Evolutionary conservation across 2,113 vertebrate genomes (phyloP).

Genomic region (Semicossyphus pulcher): DNA sequence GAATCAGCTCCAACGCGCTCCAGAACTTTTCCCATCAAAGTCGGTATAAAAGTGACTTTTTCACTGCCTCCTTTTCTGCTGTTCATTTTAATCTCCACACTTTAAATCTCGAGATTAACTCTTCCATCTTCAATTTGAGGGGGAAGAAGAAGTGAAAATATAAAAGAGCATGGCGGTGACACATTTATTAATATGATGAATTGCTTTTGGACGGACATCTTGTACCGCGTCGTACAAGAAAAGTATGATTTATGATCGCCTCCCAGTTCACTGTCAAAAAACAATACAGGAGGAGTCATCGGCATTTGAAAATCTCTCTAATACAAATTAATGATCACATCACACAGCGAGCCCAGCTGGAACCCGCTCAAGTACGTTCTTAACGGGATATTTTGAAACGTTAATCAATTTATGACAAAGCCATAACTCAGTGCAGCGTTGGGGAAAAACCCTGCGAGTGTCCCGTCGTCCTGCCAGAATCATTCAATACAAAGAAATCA

Average conservation of each 20-base stretch:
- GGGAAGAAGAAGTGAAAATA: slow-evolving; percentile 23
- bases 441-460: neutral
- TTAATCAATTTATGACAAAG: slow-evolving; percentile 64
- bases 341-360: slow-evolving; percentile 25
- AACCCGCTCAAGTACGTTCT: slow-evolving; percentile 43
- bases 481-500: slow-evolving; percentile 26
- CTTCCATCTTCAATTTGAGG: slow-evolving; percentile 4
- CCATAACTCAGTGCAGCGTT: slow-evolving; percentile 35
- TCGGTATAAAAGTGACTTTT: neutral
- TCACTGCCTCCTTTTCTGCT: neutral
- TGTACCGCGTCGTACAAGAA: slow-evolving; percentile 47
- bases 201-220: slow-evolving; percentile 65
- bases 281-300: slow-evolving; percentile 59
- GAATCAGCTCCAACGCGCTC: neutral
- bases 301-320: slow-evolving; percentile 58
- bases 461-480: slow-evolving; percentile 5
- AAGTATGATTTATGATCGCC: slow-evolving; percentile 70
- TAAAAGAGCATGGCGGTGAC: slow-evolving; percentile 40
- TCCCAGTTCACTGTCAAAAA: slow-evolving; percentile 63
- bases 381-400: slow-evolving; percentile 49
- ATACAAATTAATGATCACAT: slow-evolving; percentile 73
- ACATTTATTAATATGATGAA: slow-evolving; percentile 72
- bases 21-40: too few relatives aligned
- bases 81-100: slow-evolving; percentile 3
- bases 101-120: too few relatives aligned